Conservation (phyloP, 1,140 invertebrate species). For the Conus betulinus region DNA sequence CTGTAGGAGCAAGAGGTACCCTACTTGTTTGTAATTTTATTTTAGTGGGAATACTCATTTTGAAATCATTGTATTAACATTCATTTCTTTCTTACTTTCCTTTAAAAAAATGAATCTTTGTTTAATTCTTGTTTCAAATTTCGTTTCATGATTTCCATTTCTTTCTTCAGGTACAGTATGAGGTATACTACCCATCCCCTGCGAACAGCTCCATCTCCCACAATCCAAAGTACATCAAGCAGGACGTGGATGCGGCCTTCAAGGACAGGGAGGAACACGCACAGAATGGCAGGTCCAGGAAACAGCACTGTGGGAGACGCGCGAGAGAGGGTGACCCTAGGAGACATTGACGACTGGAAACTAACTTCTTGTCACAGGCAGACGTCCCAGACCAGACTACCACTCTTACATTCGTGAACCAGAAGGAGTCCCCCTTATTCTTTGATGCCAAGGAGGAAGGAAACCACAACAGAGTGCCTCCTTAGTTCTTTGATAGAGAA, state of each 20-base stretch:
- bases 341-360: constrained; percentile 8
- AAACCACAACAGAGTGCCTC: not conserved
- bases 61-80: too few relatives aligned
- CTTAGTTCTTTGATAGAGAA: constrained; percentile 25
- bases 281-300: not conserved
- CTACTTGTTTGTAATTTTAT: too few relatives aligned
- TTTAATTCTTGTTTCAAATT: too few relatives aligned
- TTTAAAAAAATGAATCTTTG: too few relatives aligned
- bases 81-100: too few relatives aligned
- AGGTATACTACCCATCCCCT: constrained; percentile 40
- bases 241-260: not conserved
- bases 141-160: not conserved
- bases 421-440: too few relatives aligned
- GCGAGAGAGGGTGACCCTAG: constrained; percentile 14
- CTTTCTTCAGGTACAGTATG: constrained; percentile 26
- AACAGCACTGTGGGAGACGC: constrained; percentile 14
- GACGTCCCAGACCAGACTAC: not conserved
- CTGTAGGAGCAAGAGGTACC: too few relatives aligned
- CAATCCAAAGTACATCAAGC: constrained; percentile 42
- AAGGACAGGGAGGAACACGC: constrained; percentile 4
- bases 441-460: too few relatives aligned
- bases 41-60: too few relatives aligned
- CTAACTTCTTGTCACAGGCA: not conserved
- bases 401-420: too few relatives aligned
- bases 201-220: constrained; percentile 37